These are phyloP conservation scores for Eulemur coronatus DNA, from an alignment of 2,797 vertebrate species.

Conservation along the genomic window DNA sequence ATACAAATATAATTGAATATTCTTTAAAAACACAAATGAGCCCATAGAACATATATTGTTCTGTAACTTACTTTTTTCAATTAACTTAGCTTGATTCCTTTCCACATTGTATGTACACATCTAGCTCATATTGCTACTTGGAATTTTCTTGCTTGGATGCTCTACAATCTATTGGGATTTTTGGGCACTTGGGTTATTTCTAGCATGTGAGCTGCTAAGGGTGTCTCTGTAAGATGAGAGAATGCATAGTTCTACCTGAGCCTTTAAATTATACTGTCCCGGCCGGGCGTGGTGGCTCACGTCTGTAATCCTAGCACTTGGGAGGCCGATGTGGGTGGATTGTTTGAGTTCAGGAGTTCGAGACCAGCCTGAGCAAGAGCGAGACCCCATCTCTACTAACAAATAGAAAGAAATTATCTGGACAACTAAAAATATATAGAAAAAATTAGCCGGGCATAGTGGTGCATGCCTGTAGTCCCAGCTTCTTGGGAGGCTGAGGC, in stretches of 20 bases:
- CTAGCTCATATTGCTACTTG: not conserved
- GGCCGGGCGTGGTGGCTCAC: too few species aligned
- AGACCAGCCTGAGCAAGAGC: too few species aligned
- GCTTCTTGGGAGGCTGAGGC: too few species aligned
- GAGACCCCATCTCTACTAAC: too few species aligned
- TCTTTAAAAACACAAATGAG: conserved; percentile 14
- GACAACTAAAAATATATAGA: too few species aligned
- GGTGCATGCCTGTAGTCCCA: too few species aligned
- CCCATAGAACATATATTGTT: not conserved
- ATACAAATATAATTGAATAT: not conserved
- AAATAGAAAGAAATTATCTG: too few species aligned
- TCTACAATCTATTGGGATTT: not conserved
- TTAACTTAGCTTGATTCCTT: conserved; percentile 10
- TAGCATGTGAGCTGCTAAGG: not conserved
- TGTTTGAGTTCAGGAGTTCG: too few species aligned
- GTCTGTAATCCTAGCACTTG: too few species aligned
- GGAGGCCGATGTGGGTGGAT: too few species aligned
- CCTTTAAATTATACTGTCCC: not conserved
- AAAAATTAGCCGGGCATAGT: too few species aligned
- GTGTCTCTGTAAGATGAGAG: not conserved
- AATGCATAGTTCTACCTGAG: conserved; percentile 30
- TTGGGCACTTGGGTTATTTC: not conserved
- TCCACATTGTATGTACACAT: not conserved
- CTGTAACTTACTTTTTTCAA: not conserved
- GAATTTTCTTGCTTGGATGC: not conserved